Evolutionary conservation across 1,140 invertebrate genomes (phyloP), one percentile per base, ranked within the genome.

Genomic region (Sycophaga agraensis): DNA sequence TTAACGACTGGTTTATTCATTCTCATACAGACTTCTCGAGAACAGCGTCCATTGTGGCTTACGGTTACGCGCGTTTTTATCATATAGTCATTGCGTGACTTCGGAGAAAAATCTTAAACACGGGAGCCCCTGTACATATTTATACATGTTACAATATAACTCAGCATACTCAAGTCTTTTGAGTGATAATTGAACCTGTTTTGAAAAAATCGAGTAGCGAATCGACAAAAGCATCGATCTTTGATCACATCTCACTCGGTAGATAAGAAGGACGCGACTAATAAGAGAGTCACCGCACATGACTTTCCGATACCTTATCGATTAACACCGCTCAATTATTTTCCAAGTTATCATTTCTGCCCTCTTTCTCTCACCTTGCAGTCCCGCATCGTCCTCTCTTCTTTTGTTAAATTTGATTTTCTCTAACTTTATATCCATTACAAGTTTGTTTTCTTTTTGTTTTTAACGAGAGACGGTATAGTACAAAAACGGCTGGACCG

Each of bases 111-210:
- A 35, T 21, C 53, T 55, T 66, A 58, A 62, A 54, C 55, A 24
- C 59, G 40, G 65, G 45, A 59, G 34, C 26, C 50, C 64, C 64
- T 66, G 48, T 59, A 66, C 59, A 63, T 63, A 49, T 63, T 65
- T 65, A 61, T 65, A 65, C 58, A 65, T 24, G 48, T 45, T 61
- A 65, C 59, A 49, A 59, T 64, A 24, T 54, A 59, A 46, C 26
- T 58, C 55, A 17, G 16, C 42, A 46, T 45, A 31, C 34, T 60
- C 42, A 66, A 63, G 37, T 59, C 40, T 66, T 59, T 63, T 34
- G 55, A 59, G 49, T 39, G 43, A 22, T 21, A 49, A 59, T 58
- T 63, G 35, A 46, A 61, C 31, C 43, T 63, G 28, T 31, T 31
- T 14, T 57, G 24, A 19, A 50, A 65, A 54, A 37, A 54, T 43